These are phyloP conservation scores for Thereva unica DNA, from an alignment of 2,888 invertebrate genomes.

Conservation along the genomic window DNA sequence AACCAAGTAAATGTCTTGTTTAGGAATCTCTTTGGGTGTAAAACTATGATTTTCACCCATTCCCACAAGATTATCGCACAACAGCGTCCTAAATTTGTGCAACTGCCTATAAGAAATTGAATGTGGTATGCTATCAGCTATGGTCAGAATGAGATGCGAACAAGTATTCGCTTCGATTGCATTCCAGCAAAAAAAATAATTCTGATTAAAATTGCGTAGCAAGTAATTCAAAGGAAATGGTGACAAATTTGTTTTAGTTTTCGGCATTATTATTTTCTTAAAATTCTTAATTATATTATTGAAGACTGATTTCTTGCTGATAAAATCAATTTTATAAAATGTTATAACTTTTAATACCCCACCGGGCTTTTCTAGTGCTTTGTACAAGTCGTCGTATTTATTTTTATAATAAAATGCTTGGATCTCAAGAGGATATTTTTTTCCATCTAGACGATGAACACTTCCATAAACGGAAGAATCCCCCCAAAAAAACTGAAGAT, in stretches of 20 bases:
- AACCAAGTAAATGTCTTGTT: too few relatives aligned
- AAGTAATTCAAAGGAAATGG: slow-evolving; percentile 61
- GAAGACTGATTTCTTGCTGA: slow-evolving; percentile 44
- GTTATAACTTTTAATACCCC: slow-evolving; percentile 66
- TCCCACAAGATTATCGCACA: slow-evolving; percentile 41
- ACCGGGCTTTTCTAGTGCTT: slow-evolving; percentile 64
- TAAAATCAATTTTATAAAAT: slow-evolving; percentile 61
- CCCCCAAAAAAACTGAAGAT: slow-evolving; percentile 75
- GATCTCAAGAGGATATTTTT: slow-evolving; percentile 65
- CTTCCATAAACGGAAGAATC: slow-evolving; percentile 65
- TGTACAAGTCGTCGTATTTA: slow-evolving; percentile 65
- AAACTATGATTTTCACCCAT: too few relatives aligned
- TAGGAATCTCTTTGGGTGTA: too few relatives aligned
- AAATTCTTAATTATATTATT: slow-evolving; percentile 48
- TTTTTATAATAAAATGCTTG: slow-evolving; percentile 66
- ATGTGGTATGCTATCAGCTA: slow-evolving; percentile 64
- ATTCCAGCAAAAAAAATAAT: slow-evolving; percentile 71
- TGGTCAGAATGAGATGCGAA: slow-evolving; percentile 63
- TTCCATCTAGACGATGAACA: slow-evolving; percentile 66
- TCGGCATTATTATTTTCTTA: slow-evolving; percentile 60
- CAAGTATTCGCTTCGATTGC: slow-evolving; percentile 59
- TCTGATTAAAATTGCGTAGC: slow-evolving; percentile 63
- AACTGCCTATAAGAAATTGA: slow-evolving; percentile 66
- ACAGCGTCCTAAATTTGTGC: slow-evolving; percentile 61
- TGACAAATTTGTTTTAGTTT: slow-evolving; percentile 60